A percentile compares a stretch with the other conserved stretches of the same genome.
Conservation (phyloP, 2,888 invertebrate species). For the Imbricaverruca yamaguchii region DNA sequence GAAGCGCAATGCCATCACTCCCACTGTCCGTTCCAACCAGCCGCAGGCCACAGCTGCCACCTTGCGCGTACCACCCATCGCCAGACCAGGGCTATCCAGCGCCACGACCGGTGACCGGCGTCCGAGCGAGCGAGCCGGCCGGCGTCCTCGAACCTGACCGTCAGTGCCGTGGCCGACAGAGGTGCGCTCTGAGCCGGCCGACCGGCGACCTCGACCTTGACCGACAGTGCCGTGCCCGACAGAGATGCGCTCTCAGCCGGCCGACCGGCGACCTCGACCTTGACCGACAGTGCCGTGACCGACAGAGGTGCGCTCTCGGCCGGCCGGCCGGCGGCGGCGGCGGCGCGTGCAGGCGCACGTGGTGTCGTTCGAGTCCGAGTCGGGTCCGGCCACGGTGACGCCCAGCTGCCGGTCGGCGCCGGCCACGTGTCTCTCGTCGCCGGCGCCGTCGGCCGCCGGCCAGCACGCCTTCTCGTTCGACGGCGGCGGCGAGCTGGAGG, state of each 20-base stretch:
- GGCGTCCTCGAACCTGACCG: too few relatives aligned
- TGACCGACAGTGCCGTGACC: too few relatives aligned
- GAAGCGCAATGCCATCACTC: too few relatives aligned
- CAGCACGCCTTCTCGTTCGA: background rate
- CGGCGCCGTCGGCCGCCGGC: background rate
- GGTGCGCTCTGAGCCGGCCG: background rate
- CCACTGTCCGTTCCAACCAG: too few relatives aligned
- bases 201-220: too few relatives aligned
- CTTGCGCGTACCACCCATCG: too few relatives aligned
- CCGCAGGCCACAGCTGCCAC: too few relatives aligned
- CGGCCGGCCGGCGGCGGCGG: background rate
- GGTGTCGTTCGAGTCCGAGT: slow-evolving; percentile 10
- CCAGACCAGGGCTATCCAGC: too few relatives aligned
- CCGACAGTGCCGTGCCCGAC: slow-evolving; percentile 29
- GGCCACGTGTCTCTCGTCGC: slow-evolving; percentile 39
- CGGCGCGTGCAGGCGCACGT: background rate
- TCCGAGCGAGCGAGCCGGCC: too few relatives aligned
- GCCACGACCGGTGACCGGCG: too few relatives aligned
- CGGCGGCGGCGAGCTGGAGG: background rate
- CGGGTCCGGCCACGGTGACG: slow-evolving; percentile 7
- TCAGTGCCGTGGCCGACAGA: slow-evolving; percentile 28
- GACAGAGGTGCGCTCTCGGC: slow-evolving; percentile 28
- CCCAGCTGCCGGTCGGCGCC: slow-evolving; percentile 39
- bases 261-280: too few relatives aligned
- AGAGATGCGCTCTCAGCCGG: background rate